Evolutionary conservation across 2,888 invertebrate species (phyloP).

Genomic region (Geotrupes spiniger): DNA sequence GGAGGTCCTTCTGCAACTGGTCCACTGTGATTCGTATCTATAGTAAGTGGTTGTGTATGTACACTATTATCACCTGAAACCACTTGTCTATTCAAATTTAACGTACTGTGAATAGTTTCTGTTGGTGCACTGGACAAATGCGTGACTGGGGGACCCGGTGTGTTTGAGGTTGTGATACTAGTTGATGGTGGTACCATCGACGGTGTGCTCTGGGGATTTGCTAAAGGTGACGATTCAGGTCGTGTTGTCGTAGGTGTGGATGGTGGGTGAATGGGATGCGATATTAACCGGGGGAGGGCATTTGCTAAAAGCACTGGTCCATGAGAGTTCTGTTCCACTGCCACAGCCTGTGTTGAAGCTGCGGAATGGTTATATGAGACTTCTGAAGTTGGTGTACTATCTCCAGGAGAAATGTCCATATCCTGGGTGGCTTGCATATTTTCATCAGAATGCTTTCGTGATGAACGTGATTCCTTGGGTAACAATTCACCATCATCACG

Average conservation of each 20-base stretch:
- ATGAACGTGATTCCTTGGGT: slow-evolving; percentile 37
- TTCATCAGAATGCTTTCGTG: slow-evolving; percentile 39
- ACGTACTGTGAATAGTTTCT: slow-evolving; percentile 24
- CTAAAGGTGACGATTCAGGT: slow-evolving; percentile 38
- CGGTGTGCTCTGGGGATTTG: slow-evolving; percentile 30
- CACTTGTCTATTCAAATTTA: slow-evolving; percentile 25
- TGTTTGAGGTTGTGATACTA: slow-evolving; percentile 51
- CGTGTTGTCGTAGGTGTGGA: slow-evolving; percentile 43
- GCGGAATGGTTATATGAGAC: slow-evolving; percentile 59
- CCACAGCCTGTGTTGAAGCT: slow-evolving; percentile 17
- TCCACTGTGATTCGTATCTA: slow-evolving; percentile 49
- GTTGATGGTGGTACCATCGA: slow-evolving; percentile 43
- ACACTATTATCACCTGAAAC: slow-evolving; percentile 39
- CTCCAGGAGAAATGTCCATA: slow-evolving; percentile 92
- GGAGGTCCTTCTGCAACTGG: slow-evolving; percentile 62
- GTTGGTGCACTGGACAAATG: slow-evolving; percentile 16
- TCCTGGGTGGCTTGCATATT: slow-evolving; percentile 58
- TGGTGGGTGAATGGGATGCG: slow-evolving; percentile 51
- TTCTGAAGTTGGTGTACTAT: slow-evolving; percentile 85
- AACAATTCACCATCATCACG: slow-evolving; percentile 27
- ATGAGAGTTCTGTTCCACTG: slow-evolving; percentile 30
- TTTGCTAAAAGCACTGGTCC: slow-evolving; percentile 65
- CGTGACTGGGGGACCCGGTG: slow-evolving; percentile 40
- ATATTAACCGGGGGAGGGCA: slow-evolving; percentile 63
- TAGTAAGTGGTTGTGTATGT: slow-evolving; percentile 51